Conservation (phyloP, 2,888 invertebrate genomes). For the Tenthredo livida region DNA sequence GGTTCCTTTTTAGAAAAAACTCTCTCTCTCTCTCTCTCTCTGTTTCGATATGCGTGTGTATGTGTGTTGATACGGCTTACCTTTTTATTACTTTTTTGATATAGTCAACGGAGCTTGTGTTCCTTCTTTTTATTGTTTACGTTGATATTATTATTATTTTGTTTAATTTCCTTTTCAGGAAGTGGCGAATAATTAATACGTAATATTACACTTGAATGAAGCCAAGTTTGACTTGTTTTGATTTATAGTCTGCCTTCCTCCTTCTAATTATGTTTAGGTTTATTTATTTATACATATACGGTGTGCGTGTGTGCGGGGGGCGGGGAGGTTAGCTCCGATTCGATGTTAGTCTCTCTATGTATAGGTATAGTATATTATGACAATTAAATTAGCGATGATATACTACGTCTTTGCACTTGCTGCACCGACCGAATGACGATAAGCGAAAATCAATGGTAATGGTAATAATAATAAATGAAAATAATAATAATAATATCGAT, state of each 20-base stretch:
- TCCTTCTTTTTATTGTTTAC: constrained; percentile 61
- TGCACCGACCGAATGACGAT: constrained; percentile 72
- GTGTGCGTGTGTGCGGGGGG: not conserved
- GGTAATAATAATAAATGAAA: not conserved
- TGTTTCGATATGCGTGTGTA: constrained; percentile 36
- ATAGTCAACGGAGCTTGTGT: too few species aligned
- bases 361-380: not conserved
- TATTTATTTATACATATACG: not conserved
- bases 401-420: constrained; percentile 60
- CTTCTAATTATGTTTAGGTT: not conserved
- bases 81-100: constrained; percentile 36
- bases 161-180: too few species aligned
- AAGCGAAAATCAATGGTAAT: constrained; percentile 67
- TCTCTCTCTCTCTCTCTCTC: constrained; percentile 15
- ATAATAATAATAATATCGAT: constrained; percentile 68
- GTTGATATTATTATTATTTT: not conserved
- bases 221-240: not conserved
- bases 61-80: constrained; percentile 24
- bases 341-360: not conserved
- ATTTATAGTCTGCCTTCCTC: not conserved
- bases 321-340: not conserved
- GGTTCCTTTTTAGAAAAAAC: constrained; percentile 33
- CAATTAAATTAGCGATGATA: not conserved
- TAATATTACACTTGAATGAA: not conserved
- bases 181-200: too few species aligned